Evolutionary conservation across 2,888 invertebrate species (phyloP).

Genomic region (Torymus texanus): DNA sequence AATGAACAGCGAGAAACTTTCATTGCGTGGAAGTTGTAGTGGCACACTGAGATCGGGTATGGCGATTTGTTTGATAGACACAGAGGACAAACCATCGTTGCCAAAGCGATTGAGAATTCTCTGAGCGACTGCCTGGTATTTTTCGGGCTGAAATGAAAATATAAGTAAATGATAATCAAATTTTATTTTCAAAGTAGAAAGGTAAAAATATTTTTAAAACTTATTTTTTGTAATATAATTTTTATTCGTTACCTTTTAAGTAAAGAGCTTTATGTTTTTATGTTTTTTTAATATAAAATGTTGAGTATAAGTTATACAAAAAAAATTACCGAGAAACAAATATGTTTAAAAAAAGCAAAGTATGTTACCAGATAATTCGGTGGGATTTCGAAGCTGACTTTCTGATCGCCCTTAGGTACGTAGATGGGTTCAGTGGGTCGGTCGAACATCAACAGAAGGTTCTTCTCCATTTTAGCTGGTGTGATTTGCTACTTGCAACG

Average conservation of each 20-base stretch:
- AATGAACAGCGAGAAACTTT: constrained; percentile 85
- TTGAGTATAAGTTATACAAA: too few species aligned
- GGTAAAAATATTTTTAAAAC: too few species aligned
- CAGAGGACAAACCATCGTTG: constrained; percentile 72
- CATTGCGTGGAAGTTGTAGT: constrained; percentile 79
- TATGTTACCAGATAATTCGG: constrained; percentile 79
- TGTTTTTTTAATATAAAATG: too few species aligned
- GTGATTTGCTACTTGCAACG: not conserved
- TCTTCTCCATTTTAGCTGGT: constrained; percentile 44
- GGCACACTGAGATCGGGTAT: constrained; percentile 81
- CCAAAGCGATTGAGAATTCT: constrained; percentile 80
- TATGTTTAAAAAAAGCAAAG: not conserved
- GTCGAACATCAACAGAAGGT: constrained; percentile 79
- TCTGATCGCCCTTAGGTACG: constrained; percentile 83
- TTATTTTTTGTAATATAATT: too few species aligned
- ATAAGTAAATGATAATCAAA: not conserved
- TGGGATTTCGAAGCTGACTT: constrained; percentile 80
- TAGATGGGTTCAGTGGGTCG: constrained; percentile 87
- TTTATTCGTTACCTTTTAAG: too few species aligned
- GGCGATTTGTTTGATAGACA: constrained; percentile 80
- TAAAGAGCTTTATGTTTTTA: too few species aligned
- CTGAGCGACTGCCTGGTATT: constrained; percentile 78
- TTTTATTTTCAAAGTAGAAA: too few species aligned
- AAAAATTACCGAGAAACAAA: too few species aligned
- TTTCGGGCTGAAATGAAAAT: constrained; percentile 73